Percentiles rank a stretch among this genome's conserved stretches.
phyloP scores from a whole-genome alignment of 1,140 invertebrate genomes.

The Holcopasites calliopsidis region DNA sequence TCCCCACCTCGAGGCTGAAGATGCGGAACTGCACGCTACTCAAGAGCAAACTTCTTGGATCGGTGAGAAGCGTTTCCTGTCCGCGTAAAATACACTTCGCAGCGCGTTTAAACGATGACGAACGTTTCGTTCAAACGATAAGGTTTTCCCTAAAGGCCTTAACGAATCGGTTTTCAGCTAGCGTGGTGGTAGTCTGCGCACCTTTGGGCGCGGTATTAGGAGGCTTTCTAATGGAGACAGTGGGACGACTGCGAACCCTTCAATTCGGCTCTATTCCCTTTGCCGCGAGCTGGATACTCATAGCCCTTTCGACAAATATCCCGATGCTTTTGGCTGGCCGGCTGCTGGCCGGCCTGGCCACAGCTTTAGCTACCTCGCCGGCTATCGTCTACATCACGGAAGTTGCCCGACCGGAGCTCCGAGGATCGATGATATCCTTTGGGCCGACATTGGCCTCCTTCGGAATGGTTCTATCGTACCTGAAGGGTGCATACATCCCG shows the following conservation, averaged over 20 bases:
- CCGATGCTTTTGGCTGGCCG: conserved; percentile 82
- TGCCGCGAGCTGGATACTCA: conserved; percentile 82
- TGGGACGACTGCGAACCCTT: conserved; percentile 83
- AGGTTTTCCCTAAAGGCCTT: too few relatives aligned
- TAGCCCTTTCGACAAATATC: conserved; percentile 79
- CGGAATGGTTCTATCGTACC: conserved; percentile 81
- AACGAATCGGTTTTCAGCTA: conserved; percentile 80
- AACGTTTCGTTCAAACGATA: conserved; percentile 7
- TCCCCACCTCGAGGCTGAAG: conserved; percentile 77
- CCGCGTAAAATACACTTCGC: too few relatives aligned
- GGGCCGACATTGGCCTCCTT: conserved; percentile 81
- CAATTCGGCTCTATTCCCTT: conserved; percentile 83
- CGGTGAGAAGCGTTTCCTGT: conserved; percentile 63
- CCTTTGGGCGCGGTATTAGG: conserved; percentile 80
- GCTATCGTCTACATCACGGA: conserved; percentile 84
- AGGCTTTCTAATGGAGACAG: conserved; percentile 82
- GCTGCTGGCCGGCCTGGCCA: conserved; percentile 83
- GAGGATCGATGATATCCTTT: conserved; percentile 81
- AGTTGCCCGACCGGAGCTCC: conserved; percentile 81
- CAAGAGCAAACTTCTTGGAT: conserved; percentile 79
- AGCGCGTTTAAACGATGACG: too few relatives aligned
- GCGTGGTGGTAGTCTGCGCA: conserved; percentile 80
- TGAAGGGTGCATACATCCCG: conserved; percentile 81
- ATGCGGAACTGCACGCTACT: conserved; percentile 73
- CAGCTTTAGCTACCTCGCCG: conserved; percentile 81